Conservation (phyloP, 64 coral and sea anemone species). For the Montipora sp. region DNA sequence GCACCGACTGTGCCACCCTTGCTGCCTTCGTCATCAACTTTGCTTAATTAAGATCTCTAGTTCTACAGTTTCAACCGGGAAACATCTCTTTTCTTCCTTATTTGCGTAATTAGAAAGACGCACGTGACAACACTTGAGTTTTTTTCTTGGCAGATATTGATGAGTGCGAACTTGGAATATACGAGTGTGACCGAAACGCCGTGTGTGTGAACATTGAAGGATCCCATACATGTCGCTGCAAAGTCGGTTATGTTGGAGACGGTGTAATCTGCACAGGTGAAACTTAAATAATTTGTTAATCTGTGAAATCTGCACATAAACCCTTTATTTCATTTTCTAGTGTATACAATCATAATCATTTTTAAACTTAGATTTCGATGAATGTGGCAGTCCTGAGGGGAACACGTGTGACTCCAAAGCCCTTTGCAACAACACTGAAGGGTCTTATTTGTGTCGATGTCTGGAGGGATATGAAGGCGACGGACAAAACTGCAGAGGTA, state of each 20-base stretch:
- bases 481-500: not conserved
- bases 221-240: not conserved
- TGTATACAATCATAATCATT: not conserved
- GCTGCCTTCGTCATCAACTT: no score
- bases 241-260: conserved; percentile 12
- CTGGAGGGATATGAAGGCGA: not conserved
- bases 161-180: not conserved
- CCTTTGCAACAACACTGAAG: conserved; percentile 8
- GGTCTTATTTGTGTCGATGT: not conserved
- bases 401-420: not conserved
- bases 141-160: not conserved
- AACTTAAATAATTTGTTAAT: not conserved
- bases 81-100: no score
- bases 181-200: conserved; percentile 13
- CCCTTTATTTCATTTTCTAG: not conserved
- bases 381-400: conserved; percentile 19
- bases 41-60: no score
- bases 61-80: no score
- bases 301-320: not conserved
- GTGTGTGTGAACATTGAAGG: not conserved
- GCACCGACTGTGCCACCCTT: no score
- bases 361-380: conserved; percentile 42
- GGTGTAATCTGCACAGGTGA: conserved; percentile 16
- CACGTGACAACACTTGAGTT: no score
- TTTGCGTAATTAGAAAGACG: no score